Percentiles rank a stretch among this genome's conserved stretches.
phyloP scores from a whole-genome alignment of 1,140 invertebrate genomes.

The Odontomachus brunneus region DNA sequence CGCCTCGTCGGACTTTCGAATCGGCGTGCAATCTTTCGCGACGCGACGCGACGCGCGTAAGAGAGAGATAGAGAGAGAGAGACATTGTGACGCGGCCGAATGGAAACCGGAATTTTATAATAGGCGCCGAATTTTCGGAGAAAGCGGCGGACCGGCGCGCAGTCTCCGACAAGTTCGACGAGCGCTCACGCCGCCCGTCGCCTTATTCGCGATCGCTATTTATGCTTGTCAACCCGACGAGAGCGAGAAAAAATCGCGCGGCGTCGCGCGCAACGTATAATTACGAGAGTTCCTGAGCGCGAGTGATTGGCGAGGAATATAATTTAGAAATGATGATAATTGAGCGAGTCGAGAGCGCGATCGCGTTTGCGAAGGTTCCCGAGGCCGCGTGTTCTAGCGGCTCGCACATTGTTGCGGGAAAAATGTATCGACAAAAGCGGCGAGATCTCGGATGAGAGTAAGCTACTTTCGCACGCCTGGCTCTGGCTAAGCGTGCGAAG shows the following conservation, averaged over 20 bases:
- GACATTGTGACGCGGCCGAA: slow-evolving; percentile 10
- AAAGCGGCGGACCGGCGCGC: slow-evolving; percentile 14
- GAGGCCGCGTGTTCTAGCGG: neutral
- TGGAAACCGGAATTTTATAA: slow-evolving; percentile 45
- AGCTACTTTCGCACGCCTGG: neutral
- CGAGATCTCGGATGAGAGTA: neutral
- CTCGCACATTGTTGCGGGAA: neutral
- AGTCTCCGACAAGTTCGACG: slow-evolving; percentile 25
- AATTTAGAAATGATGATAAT: slow-evolving; percentile 48
- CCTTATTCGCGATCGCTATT: slow-evolving; percentile 39
- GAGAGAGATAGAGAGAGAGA: no score
- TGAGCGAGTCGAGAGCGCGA: neutral
- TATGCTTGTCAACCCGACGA: slow-evolving; percentile 2
- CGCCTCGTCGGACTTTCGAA: slow-evolving; percentile 26
- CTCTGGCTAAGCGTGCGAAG: no score
- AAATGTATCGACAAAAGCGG: no score
- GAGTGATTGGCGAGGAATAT: slow-evolving; percentile 47
- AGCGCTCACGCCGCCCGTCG: neutral
- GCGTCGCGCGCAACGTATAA: slow-evolving; percentile 5
- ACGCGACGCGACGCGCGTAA: no score
- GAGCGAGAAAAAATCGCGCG: neutral
- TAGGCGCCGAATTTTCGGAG: slow-evolving; percentile 32
- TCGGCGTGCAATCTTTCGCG: neutral
- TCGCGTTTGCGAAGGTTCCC: neutral
- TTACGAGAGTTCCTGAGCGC: slow-evolving; percentile 10